Conservation (phyloP, 1,140 invertebrate genomes). For the Thaumetopoea pityocampa region DNA sequence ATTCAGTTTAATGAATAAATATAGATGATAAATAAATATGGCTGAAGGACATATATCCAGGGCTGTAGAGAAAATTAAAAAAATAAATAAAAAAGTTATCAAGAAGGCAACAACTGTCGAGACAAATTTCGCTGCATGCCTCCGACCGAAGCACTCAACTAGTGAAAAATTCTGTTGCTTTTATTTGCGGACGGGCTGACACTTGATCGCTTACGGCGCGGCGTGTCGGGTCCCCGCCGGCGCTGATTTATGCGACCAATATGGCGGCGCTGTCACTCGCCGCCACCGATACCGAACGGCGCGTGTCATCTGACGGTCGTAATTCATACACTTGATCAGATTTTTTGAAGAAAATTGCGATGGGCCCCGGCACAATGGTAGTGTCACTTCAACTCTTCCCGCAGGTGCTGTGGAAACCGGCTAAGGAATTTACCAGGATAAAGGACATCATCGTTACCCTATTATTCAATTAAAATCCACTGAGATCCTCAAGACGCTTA, state of each 20-base stretch:
- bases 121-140: slow-evolving; percentile 60
- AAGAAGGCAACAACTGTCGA: slow-evolving; percentile 34
- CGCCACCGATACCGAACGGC: slow-evolving; percentile 56
- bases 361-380: too few relatives aligned
- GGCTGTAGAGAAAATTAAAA: too few relatives aligned
- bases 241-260: slow-evolving; percentile 74
- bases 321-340: slow-evolving; percentile 40
- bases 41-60: too few relatives aligned
- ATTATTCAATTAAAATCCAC: too few relatives aligned
- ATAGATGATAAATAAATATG: too few relatives aligned
- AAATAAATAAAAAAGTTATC: slow-evolving; percentile 22
- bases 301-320: slow-evolving; percentile 45
- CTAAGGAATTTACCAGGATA: too few relatives aligned
- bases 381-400: too few relatives aligned
- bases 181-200: slow-evolving; percentile 65
- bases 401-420: too few relatives aligned
- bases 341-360: slow-evolving; percentile 24
- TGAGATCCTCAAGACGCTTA: too few relatives aligned
- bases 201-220: slow-evolving; percentile 67
- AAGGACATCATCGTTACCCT: too few relatives aligned
- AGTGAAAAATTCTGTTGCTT: slow-evolving; percentile 63
- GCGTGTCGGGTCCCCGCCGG: slow-evolving; percentile 56
- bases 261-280: slow-evolving; percentile 65
- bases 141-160: slow-evolving; percentile 64
- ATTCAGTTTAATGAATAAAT: too few relatives aligned